Evolutionary conservation across 2,888 invertebrate species (phyloP).

Genomic region (Chymomyza caudatula): DNA sequence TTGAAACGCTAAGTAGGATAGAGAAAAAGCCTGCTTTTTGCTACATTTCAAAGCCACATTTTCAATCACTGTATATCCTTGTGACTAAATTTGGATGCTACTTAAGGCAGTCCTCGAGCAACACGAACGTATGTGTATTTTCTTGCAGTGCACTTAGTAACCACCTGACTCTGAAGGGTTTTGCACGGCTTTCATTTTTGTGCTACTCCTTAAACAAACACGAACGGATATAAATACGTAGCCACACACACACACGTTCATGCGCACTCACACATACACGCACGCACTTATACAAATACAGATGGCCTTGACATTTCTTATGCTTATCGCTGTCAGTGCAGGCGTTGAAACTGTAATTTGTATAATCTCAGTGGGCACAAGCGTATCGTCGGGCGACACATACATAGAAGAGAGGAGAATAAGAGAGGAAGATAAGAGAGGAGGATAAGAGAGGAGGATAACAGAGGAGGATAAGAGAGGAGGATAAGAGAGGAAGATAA

Average conservation of each 20-base stretch:
- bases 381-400: constrained; percentile 21
- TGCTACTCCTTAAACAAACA: neutral
- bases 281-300: constrained; percentile 35
- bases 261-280: constrained; percentile 1
- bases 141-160: constrained; percentile 24
- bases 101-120: neutral
- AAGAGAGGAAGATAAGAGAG: neutral
- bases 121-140: neutral
- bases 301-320: constrained; percentile 71
- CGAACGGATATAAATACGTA: constrained; percentile 3
- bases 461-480: neutral
- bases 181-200: constrained; percentile 8
- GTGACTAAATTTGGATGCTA: neutral
- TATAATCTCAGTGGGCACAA: constrained; percentile 54
- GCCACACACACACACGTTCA: neutral
- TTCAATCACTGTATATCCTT: neutral
- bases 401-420: neutral
- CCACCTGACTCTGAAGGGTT: constrained; percentile 2
- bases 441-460: neutral
- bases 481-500: neutral
- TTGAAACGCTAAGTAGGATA: too few species aligned
- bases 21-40: too few species aligned
- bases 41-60: too few species aligned
- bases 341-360: constrained; percentile 71
- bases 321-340: constrained; percentile 65